A percentile compares a stretch with the other conserved stretches of the same genome.
These are phyloP conservation scores for Mactromeris polynyma DNA, from an alignment of 2,888 invertebrate species.

Conservation along the genomic window DNA sequence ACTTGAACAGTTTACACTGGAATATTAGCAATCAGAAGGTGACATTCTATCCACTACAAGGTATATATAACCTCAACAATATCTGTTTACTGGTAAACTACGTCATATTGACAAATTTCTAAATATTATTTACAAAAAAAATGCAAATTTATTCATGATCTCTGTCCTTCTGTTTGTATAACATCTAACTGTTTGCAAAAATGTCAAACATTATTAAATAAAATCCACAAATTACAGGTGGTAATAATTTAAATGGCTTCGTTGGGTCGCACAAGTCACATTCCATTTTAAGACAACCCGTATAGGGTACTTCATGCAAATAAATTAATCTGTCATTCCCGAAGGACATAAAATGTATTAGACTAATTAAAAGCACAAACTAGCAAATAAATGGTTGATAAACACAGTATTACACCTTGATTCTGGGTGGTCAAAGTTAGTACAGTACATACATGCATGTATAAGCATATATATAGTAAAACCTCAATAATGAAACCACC, in stretches of 20 bases:
- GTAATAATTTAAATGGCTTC: slow-evolving; percentile 16
- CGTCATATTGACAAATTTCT: background rate
- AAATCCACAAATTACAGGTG: slow-evolving; percentile 20
- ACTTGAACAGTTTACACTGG: background rate
- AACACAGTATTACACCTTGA: background rate
- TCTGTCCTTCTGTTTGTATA: slow-evolving; percentile 40
- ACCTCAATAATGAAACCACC: no score
- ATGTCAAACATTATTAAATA: slow-evolving; percentile 44
- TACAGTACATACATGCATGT: background rate
- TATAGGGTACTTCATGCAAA: background rate
- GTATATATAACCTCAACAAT: background rate
- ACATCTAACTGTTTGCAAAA: slow-evolving; percentile 36
- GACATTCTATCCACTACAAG: background rate
- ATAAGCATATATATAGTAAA: no score
- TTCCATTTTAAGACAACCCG: background rate
- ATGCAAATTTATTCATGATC: slow-evolving; percentile 66
- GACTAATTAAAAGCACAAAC: background rate
- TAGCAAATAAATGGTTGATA: background rate
- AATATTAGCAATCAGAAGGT: background rate
- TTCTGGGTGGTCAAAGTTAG: background rate
- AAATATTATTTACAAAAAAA: slow-evolving; percentile 33
- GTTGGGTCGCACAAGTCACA: background rate
- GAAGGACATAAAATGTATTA: background rate
- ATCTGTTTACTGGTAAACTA: background rate
- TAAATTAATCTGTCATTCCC: background rate